Conservation (phyloP, 1,140 invertebrate genomes). For the Hylaeus anthracinus region DNA sequence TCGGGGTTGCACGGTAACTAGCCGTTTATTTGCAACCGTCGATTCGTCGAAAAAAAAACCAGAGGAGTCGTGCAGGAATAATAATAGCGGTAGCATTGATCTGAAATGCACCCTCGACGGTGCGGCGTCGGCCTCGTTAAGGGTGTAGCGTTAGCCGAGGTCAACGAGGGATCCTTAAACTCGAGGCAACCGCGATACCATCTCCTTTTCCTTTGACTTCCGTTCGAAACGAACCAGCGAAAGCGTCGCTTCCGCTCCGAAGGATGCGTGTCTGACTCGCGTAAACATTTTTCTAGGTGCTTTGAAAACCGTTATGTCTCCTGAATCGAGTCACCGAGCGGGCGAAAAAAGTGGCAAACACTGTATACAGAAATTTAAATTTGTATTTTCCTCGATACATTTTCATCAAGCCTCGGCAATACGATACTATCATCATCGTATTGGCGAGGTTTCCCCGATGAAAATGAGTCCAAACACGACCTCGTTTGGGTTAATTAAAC, state of each 20-base stretch:
- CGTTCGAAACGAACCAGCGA: background rate
- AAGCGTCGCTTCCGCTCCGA: background rate
- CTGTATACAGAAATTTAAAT: too few species aligned
- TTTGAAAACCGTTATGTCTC: background rate
- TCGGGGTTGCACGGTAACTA: background rate
- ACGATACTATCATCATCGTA: too few species aligned
- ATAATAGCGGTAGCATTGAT: conserved; percentile 7
- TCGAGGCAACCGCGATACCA: background rate
- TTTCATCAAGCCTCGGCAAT: too few species aligned
- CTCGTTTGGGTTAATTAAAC: too few species aligned
- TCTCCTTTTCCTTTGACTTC: background rate
- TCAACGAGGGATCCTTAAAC: conserved; percentile 41
- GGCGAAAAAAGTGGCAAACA: too few species aligned
- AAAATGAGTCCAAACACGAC: too few species aligned
- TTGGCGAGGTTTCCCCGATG: too few species aligned
- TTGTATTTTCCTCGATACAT: too few species aligned
- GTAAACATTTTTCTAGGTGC: background rate
- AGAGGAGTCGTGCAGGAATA: conserved; percentile 1
- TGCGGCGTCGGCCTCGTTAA: background rate
- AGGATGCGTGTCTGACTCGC: background rate
- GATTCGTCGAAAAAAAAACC: background rate
- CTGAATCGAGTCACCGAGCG: background rate
- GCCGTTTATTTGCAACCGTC: conserved; percentile 13
- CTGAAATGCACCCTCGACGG: conserved; percentile 56
- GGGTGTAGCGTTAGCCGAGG: conserved; percentile 44